phyloP scores from a whole-genome alignment of 2,113 vertebrate species.

The Rattus rattus region DNA sequence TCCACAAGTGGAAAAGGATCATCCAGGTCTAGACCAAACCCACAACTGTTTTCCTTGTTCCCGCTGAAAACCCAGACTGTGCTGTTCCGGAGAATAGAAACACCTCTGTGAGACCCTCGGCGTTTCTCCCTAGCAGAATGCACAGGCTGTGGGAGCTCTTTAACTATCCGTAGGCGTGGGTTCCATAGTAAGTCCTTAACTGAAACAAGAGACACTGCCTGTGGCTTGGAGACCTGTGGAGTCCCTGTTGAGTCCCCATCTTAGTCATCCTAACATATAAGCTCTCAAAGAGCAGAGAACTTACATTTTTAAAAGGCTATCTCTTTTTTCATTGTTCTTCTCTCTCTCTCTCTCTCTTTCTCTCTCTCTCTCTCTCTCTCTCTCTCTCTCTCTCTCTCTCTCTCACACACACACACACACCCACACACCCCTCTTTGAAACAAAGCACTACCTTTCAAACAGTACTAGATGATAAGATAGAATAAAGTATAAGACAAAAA shows the following conservation, averaged over 20 bases:
- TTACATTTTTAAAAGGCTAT: not conserved
- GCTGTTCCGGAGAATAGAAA: slow-evolving; percentile 21
- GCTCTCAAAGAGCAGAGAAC: not conserved
- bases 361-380: not conserved
- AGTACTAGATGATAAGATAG: not conserved
- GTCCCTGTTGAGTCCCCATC: not conserved
- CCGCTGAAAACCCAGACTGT: slow-evolving; percentile 34
- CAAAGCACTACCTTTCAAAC: not conserved
- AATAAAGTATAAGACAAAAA: slow-evolving; percentile 44
- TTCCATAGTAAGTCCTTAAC: slow-evolving; percentile 10
- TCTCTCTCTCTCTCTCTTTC: no score
- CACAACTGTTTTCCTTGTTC: slow-evolving; percentile 55
- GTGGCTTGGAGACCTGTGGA: not conserved
- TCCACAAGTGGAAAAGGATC: slow-evolving; percentile 40
- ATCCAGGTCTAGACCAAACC: slow-evolving; percentile 22
- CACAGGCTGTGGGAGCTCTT: not conserved
- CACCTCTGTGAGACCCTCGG: not conserved
- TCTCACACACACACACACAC: not conserved
- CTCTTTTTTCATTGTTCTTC: not conserved
- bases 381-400: not conserved
- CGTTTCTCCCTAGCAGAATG: not conserved
- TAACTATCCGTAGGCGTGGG: slow-evolving; percentile 22
- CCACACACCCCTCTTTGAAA: not conserved
- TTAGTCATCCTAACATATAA: not conserved
- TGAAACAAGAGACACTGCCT: slow-evolving; percentile 5